Evolutionary conservation across 2,888 invertebrate genomes (phyloP), one percentile per base, ranked within the genome.

Genomic region (Tipula lateralis): DNA sequence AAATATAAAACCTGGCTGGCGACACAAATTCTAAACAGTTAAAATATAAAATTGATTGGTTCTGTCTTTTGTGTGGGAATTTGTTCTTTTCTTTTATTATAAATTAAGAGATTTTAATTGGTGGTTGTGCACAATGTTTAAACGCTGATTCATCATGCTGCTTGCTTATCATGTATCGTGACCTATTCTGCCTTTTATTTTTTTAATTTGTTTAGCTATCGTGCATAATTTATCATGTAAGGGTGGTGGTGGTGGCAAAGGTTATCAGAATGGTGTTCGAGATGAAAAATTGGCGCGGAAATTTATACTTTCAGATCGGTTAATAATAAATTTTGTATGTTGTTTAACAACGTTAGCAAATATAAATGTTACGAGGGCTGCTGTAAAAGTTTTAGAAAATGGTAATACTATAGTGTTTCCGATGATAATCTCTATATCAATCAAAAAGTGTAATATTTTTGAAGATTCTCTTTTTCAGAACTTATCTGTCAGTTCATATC

Each of bases 41-140:
- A 66, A 66, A 66, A 66, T 66, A 66, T 66, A 24, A 66, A 66
- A 66, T 66, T 66, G 24, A 66, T 66, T 66, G 66, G 66, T 66
- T 66, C 66, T 66, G 66, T 66, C 66, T 66, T 66, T 9, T 24
- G 66, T 66, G 66, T 66, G 66, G 66, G 66, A 66, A 66, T 24
- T 66, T 44, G 9, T 9, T 36, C 9, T 32, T 32, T 32, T 44
- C n/a, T n/a, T n/a, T n/a, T n/a, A n/a, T n/a, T 39, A 39, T 50
- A 66, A 66, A 66, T 66, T 66, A 19, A 66, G 24, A 6, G 24
- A 66, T 66, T 66, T 24, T 66, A 66, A 66, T 66, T 66, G 66
- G 66, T 66, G 66, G 24, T 24, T 24, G 66, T 66, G 66, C 3
- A n/a, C 44, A 4, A 44, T 44, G 3, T 44, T 44, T 44, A n/a